phyloP scores from a whole-genome alignment of 2,797 vertebrate species.

The Trematomus bernacchii region DNA sequence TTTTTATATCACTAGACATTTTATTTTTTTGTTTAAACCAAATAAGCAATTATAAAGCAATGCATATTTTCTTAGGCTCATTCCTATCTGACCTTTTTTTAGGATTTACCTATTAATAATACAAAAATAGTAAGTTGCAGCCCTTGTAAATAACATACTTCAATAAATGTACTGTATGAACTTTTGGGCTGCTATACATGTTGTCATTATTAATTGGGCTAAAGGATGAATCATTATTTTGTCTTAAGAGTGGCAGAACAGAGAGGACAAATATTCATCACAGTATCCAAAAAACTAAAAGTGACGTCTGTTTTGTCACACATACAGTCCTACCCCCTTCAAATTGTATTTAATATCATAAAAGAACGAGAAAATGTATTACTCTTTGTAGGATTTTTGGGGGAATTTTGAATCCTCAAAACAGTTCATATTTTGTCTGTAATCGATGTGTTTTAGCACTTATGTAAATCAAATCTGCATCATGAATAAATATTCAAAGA shows the following conservation, averaged over 20 bases:
- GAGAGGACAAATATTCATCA: too few relatives aligned
- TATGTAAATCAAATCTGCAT: not conserved
- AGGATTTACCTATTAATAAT: not conserved
- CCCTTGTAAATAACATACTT: too few relatives aligned
- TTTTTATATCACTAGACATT: not conserved
- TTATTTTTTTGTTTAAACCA: too few relatives aligned
- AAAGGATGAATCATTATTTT: too few relatives aligned
- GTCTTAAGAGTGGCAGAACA: too few relatives aligned
- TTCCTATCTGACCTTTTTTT: too few relatives aligned
- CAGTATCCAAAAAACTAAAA: not conserved
- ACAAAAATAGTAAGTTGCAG: too few relatives aligned
- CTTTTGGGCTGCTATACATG: too few relatives aligned
- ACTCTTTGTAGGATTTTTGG: too few relatives aligned
- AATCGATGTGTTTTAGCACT: not conserved
- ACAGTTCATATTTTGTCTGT: not conserved
- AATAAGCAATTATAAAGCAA: too few relatives aligned
- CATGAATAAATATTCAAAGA: not conserved
- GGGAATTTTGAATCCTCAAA: not conserved
- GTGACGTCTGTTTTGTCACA: not conserved
- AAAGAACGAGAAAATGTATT: not conserved
- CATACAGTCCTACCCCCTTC: not conserved
- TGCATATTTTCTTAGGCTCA: too few relatives aligned
- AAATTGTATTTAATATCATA: not conserved
- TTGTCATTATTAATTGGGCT: too few relatives aligned
- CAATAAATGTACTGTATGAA: not conserved